Evolutionary conservation across 2,888 invertebrate genomes (phyloP).

Genomic region (Euzetes globulus): DNA sequence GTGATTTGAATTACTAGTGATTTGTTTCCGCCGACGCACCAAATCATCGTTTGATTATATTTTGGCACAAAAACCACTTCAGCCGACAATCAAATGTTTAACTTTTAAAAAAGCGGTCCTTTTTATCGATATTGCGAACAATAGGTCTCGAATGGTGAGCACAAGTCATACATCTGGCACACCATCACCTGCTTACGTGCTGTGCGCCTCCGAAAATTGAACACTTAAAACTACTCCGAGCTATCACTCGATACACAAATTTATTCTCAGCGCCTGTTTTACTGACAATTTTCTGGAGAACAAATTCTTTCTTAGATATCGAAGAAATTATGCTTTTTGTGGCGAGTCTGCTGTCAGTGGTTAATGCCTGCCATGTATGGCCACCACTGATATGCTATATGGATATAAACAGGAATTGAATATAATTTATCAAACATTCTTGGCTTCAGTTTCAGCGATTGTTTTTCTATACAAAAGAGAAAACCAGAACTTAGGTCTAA

Average conservation of each 20-base stretch:
- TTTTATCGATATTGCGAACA: neutral
- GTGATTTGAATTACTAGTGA: neutral
- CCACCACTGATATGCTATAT: neutral
- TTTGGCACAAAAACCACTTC: neutral
- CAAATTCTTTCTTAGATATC: neutral
- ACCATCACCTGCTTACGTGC: neutral
- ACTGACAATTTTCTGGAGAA: neutral
- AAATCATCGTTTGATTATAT: neutral
- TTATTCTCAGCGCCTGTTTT: neutral
- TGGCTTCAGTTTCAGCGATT: neutral
- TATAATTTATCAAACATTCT: neutral
- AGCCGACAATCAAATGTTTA: neutral
- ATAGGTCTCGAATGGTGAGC: neutral
- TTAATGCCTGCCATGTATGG: neutral
- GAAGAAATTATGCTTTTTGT: neutral
- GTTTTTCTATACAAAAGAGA: neutral
- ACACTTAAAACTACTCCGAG: neutral
- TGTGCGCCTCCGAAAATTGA: neutral
- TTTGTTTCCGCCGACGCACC: neutral
- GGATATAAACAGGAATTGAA: neutral
- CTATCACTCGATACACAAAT: neutral
- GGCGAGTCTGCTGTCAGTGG: neutral
- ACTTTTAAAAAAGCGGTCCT: neutral
- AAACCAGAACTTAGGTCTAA: neutral
- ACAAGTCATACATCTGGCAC: conserved; percentile 7